Percentiles rank a stretch among this genome's conserved stretches.
phyloP scores from a whole-genome alignment of 2,888 invertebrate genomes.

The Agrochola circellaris region DNA sequence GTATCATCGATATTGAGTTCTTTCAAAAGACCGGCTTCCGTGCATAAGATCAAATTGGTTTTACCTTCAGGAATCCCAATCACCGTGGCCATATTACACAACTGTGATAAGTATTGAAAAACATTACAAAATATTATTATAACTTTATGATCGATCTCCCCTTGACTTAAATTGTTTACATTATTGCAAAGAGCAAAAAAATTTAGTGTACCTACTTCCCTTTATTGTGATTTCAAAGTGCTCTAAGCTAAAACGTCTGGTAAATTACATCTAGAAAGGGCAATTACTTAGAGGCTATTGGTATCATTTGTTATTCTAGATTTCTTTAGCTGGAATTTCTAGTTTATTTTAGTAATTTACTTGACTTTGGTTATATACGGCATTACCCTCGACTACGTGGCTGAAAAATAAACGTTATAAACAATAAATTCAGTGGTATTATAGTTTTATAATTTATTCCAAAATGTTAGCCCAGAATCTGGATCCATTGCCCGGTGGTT shows the following conservation, averaged over 20 bases:
- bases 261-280: conserved; percentile 63
- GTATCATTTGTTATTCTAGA: conserved; percentile 61
- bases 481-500: neutral
- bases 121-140: neutral
- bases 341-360: conserved; percentile 45
- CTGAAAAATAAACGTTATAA: conserved; percentile 6
- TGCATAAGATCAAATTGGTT: neutral
- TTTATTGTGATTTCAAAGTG: conserved; percentile 56
- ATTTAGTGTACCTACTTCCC: conserved; percentile 16
- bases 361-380: conserved; percentile 31
- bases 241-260: conserved; percentile 54
- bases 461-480: neutral
- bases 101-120: neutral
- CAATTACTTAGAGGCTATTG: conserved; percentile 68
- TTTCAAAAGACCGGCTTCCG: neutral
- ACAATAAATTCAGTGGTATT: conserved; percentile 1
- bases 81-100: neutral
- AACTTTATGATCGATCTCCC: neutral
- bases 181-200: neutral
- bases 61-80: neutral
- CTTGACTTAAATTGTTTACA: conserved; percentile 1
- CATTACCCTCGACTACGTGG: neutral
- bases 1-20: neutral
- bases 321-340: conserved; percentile 50
- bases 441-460: neutral